phyloP scores from a whole-genome alignment of 2,888 invertebrate genomes.

The Melitaea athalia region DNA sequence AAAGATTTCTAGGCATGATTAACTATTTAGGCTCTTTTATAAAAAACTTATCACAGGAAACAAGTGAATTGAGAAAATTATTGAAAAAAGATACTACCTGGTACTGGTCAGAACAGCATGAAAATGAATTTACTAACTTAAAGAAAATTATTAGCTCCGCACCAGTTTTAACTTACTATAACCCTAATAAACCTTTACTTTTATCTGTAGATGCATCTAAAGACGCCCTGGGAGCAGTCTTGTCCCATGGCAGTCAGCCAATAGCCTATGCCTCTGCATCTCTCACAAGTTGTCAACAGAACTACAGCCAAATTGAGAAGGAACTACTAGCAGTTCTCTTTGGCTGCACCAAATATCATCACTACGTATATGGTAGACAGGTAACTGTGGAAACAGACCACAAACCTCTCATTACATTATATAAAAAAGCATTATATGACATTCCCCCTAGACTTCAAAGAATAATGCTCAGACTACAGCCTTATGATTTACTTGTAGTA shows the following conservation, averaged over 20 bases:
- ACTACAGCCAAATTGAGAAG: conserved; percentile 32
- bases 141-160: conserved; percentile 28
- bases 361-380: conserved; percentile 31
- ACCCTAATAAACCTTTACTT: conserved; percentile 20
- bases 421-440: not conserved
- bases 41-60: not conserved
- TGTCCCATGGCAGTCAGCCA: conserved; percentile 19
- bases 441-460: conserved; percentile 26
- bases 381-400: conserved; percentile 17
- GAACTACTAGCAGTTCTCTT: conserved; percentile 28
- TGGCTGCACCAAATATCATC: conserved; percentile 31
- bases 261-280: conserved; percentile 34
- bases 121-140: conserved; percentile 10
- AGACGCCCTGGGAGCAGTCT: conserved; percentile 27
- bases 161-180: conserved; percentile 30
- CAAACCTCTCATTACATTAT: conserved; percentile 14
- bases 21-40: conserved; percentile 2
- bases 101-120: conserved; percentile 29
- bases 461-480: conserved; percentile 26
- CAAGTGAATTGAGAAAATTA: conserved; percentile 8
- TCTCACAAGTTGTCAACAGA: conserved; percentile 21
- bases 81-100: conserved; percentile 34
- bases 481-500: conserved; percentile 19
- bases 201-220: conserved; percentile 27
- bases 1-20: conserved; percentile 10